Evolutionary conservation across 2,113 vertebrate species (phyloP).

Genomic region (Gila orcuttii): DNA sequence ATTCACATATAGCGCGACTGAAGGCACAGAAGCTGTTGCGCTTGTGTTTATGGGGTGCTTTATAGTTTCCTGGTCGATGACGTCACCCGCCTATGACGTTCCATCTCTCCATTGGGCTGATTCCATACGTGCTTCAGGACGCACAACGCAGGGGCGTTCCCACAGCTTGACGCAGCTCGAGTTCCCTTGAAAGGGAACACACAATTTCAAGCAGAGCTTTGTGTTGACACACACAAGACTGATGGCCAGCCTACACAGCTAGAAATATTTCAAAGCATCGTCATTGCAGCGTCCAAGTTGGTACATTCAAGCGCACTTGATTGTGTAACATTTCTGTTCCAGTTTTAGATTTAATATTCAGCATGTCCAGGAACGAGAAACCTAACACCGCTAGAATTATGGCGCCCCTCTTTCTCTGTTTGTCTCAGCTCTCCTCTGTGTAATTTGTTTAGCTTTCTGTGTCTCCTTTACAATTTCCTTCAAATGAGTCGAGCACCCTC

Average conservation of each 20-base stretch:
- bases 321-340: constrained; percentile 58
- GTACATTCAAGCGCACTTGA: constrained; percentile 12
- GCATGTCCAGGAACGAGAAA: constrained; percentile 56
- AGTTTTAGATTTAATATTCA: constrained; percentile 58
- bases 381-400: constrained; percentile 44
- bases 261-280: constrained; percentile 33
- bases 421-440: constrained; percentile 53
- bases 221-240: neutral
- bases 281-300: constrained; percentile 20
- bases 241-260: neutral
- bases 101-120: too few species aligned
- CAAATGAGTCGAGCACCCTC: constrained; percentile 58
- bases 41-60: too few species aligned
- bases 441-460: constrained; percentile 69
- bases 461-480: constrained; percentile 66
- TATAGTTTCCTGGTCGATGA: too few species aligned
- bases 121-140: too few species aligned
- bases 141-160: too few species aligned
- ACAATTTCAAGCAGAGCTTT: neutral
- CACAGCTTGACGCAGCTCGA: too few species aligned
- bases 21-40: too few species aligned
- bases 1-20: too few species aligned
- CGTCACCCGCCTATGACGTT: too few species aligned
- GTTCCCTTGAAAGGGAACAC: too few species aligned
- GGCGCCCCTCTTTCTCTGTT: constrained; percentile 47